phyloP scores from a whole-genome alignment of 2,797 vertebrate species.

The Tokudaia tokunoshimensis region DNA sequence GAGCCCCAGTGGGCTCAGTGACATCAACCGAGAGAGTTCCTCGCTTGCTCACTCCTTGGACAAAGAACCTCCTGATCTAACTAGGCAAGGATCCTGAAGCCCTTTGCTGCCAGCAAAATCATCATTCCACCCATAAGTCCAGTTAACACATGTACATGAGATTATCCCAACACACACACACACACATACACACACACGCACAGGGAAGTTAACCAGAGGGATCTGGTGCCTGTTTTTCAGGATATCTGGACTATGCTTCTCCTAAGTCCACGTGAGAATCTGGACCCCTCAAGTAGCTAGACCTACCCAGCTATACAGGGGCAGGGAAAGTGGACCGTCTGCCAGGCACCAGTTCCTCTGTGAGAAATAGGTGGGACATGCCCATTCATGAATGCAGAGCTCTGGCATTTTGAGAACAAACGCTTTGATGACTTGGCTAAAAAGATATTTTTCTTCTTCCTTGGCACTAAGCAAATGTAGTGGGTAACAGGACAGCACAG shows the following conservation, averaged over 20 bases:
- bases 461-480: background rate
- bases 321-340: background rate
- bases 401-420: background rate
- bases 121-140: background rate
- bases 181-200: too few species aligned
- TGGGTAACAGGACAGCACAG: background rate
- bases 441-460: background rate
- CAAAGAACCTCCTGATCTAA: background rate
- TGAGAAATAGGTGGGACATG: background rate
- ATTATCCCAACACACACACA: too few species aligned
- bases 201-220: background rate
- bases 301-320: background rate
- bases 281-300: background rate
- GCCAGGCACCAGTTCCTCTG: background rate
- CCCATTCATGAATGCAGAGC: background rate
- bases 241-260: background rate
- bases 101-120: background rate
- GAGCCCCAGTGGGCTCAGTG: background rate
- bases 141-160: accelerated
- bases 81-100: background rate
- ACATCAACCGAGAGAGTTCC: background rate
- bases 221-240: background rate
- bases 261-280: background rate
- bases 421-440: background rate
- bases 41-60: background rate